Conservation (phyloP, 64 coral and sea anemone species). For the Acropora tenuis region DNA sequence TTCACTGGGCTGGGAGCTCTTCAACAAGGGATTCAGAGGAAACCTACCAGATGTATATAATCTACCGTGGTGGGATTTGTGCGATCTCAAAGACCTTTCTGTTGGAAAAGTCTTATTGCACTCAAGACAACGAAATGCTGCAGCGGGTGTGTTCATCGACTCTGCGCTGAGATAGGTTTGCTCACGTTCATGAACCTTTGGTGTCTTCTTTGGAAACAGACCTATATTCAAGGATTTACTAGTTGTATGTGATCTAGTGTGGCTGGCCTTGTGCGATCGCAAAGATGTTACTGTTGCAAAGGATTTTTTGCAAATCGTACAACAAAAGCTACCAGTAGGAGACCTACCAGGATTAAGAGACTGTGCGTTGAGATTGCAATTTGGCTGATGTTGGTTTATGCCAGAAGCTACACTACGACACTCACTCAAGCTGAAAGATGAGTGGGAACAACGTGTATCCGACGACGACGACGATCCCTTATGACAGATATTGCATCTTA, state of each 20-base stretch:
- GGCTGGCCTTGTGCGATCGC: neutral
- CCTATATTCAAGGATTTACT: neutral
- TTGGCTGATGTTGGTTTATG: neutral
- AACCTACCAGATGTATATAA: neutral
- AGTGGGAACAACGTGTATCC: neutral
- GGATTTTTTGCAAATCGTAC: neutral
- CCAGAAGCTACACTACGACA: neutral
- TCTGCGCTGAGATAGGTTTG: neutral
- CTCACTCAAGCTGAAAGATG: neutral
- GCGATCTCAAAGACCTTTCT: neutral
- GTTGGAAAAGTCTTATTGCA: neutral
- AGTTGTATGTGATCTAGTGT: neutral
- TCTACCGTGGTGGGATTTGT: constrained; percentile 15
- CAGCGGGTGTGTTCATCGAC: neutral
- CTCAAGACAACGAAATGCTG: neutral
- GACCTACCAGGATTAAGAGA: neutral
- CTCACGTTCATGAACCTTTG: too few species aligned
- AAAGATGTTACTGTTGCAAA: neutral
- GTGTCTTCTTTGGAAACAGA: too few species aligned
- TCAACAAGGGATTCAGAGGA: neutral
- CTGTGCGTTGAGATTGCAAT: neutral
- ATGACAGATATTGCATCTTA: neutral
- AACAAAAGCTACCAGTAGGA: neutral
- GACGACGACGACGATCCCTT: neutral
- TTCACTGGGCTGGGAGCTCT: neutral